Evolutionary conservation across 1,140 invertebrate species (phyloP).

Genomic region (Bombus breviceps): DNA sequence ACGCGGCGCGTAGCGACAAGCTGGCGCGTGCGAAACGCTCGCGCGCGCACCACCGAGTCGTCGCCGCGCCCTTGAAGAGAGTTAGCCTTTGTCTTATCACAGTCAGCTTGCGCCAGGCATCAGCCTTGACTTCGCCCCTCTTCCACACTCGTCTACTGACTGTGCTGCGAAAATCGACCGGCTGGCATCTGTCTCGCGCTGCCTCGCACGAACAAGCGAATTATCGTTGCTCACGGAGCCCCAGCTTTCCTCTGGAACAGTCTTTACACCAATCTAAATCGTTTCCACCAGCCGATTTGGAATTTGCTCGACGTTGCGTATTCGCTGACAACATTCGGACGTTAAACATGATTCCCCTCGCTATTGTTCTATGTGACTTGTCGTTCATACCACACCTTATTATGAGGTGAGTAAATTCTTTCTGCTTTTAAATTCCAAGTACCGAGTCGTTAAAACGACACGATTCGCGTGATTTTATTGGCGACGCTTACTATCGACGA

Average conservation of each 20-base stretch:
- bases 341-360: no score
- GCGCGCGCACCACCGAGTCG: conserved; percentile 18
- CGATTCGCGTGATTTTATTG: no score
- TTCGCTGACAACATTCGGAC: no score
- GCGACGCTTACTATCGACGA: no score
- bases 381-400: background rate
- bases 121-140: conserved; percentile 79
- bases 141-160: conserved; percentile 69
- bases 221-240: background rate
- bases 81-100: conserved; percentile 81
- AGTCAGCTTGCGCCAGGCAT: conserved; percentile 69
- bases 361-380: background rate
- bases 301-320: no score
- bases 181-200: background rate
- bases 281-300: background rate
- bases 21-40: conserved; percentile 55
- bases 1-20: conserved; percentile 46
- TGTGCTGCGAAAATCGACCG: conserved; percentile 76
- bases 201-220: background rate
- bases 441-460: no score
- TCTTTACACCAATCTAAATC: background rate
- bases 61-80: conserved; percentile 75
- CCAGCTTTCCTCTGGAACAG: background rate
- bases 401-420: background rate
- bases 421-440: background rate